Evolutionary conservation across 2,113 vertebrate species (phyloP), one percentile per base, ranked within the genome.

Genomic region (Cervus canadensis): DNA sequence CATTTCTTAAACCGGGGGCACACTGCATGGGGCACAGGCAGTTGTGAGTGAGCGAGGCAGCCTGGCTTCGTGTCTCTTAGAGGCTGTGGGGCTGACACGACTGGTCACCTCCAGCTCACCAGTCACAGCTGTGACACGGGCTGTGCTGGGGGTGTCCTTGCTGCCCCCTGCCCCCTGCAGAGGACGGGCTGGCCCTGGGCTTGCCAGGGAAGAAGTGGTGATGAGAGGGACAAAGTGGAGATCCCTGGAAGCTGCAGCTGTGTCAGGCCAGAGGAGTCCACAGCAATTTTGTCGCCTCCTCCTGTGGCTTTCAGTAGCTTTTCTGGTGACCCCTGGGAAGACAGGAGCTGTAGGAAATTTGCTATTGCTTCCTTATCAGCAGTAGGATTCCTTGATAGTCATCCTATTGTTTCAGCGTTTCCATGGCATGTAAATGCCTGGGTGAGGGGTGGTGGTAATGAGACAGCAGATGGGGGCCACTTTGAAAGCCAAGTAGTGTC

Each of bases 301-400:
- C 0, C 2, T 12, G 0, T 28, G 91, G 83, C 94, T 76, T 62
- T 88, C 62, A 25, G 12, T 67, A 71, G 85, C 59, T 87, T 93
- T 84, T 26, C 95, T 94, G 57, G 76, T 93, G 95, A 67, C 91
- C 52, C 90, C 56, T 33, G 0, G 4, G 60, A 78, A 96, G 74
- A 96, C 57, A 30, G 86, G 97, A 94, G 98, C 97, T 86, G 62
- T 97, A 97, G 98, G 97, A 95, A 97, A 83, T 98, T 96, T 97
- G 97, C 98, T 97, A 82, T 96, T 82, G 98, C 98, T 98, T 98
- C 98, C 98, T 98, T 97, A 98, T 96, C 97, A 96, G 94, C 92
- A 91, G 94, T 95, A 97, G 95, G 33, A 84, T 56, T 56, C 81
- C 94, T 97, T 10, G n/a, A 76, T 67, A 93, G 98, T 56, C 62